Evolutionary conservation across 2,888 invertebrate species (phyloP).

Genomic region (Notodonta ziczac): DNA sequence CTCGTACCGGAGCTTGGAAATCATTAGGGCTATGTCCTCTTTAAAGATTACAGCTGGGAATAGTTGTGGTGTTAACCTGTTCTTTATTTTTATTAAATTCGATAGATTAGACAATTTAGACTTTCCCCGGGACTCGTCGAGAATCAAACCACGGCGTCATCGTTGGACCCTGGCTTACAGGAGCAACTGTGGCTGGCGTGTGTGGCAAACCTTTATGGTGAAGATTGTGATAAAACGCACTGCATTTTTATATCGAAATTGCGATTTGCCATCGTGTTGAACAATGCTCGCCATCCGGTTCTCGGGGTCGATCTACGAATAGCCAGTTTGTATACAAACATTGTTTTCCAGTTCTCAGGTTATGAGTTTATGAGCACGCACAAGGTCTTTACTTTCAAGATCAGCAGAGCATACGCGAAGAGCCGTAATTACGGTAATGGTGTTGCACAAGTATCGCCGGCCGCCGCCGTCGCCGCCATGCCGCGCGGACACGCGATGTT

Average conservation of each 20-base stretch:
- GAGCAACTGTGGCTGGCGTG: too few relatives aligned
- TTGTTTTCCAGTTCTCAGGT: conserved; percentile 67
- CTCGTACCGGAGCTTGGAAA: too few relatives aligned
- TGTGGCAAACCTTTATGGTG: too few relatives aligned
- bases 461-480: conserved; percentile 22
- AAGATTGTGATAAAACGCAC: not conserved
- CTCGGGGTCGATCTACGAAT: conserved; percentile 38
- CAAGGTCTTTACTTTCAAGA: conserved; percentile 84
- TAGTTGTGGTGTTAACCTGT: too few relatives aligned
- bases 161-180: too few relatives aligned
- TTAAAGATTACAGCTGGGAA: too few relatives aligned
- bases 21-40: too few relatives aligned
- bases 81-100: too few relatives aligned
- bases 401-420: conserved; percentile 76
- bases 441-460: conserved; percentile 64
- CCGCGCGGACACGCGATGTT: conserved; percentile 59
- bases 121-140: too few relatives aligned
- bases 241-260: not conserved
- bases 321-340: conserved; percentile 68
- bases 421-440: conserved; percentile 78
- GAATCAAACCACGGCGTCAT: too few relatives aligned
- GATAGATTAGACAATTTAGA: too few relatives aligned
- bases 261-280: not conserved
- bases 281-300: not conserved
- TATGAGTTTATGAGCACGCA: conserved; percentile 60